Evolutionary conservation across 2,113 vertebrate genomes (phyloP), one percentile per base, ranked within the genome.

Genomic region (Bubo bubo): DNA sequence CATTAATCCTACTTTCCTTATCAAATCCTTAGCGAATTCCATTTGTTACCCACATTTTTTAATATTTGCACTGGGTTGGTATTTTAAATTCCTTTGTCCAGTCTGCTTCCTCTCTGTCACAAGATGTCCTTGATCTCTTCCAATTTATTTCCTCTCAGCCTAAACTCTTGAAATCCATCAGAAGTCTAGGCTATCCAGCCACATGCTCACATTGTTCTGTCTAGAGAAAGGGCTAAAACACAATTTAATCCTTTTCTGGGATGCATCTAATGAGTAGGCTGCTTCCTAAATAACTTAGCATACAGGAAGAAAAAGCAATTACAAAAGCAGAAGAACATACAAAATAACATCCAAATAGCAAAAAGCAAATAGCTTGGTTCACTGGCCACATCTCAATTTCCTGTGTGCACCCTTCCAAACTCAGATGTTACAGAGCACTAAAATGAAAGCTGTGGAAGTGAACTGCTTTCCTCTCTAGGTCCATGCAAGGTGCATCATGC

Each of bases 251-350:
- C 16, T 89, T 87, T 68, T 53, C 49, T 75, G 35, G 21, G 49
- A 49, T 50, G 14, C 23, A 75, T 18, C 43, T 79, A 82, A 81
- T 1, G 8, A 68, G 62, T 8, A 93, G 66, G 19, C 16, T 66
- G 27, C 35, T 90, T 94, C 66, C 85, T 72, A 86, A 62, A 43
- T 62, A 93, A 90, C 34, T 81, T 39, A 12, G 30, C 32, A 50
- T 16, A 55, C 12, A 67, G 60, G 19, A 84, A 28, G 14, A 84
- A 88, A 88, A 83, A 50, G 28, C 27, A 50, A 59, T 66, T 67
- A 26, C 32, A 77, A 84, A 85, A 62, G 8, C 53, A 80, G 66
- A 76, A 81, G 4, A 81, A 28, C 6, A 63, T 5, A 32, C 12
- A 88, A 77, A 53, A 4, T 12, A 71, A 79, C 20, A 79, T 18